Evolutionary conservation across 2,888 invertebrate species (phyloP).

Genomic region (Polia nebulosa): DNA sequence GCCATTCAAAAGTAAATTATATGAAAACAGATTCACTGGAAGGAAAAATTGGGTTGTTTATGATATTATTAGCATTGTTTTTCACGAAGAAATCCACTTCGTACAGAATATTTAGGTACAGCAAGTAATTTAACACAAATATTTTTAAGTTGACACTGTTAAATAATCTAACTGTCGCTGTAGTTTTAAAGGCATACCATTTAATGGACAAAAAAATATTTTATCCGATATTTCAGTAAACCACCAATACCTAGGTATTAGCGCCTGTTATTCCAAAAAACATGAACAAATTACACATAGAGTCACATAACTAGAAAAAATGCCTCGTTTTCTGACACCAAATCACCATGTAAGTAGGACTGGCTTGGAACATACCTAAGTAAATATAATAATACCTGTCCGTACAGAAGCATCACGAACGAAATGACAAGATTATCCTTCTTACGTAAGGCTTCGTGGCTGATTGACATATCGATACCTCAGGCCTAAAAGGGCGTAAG

Average conservation of each 20-base stretch:
- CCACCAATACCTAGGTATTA: neutral
- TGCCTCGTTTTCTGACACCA: neutral
- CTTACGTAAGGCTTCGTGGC: conserved; percentile 44
- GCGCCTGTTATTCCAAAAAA: neutral
- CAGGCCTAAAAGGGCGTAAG: conserved; percentile 4
- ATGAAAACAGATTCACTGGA: conserved; percentile 20
- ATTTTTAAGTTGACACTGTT: neutral
- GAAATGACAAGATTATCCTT: conserved; percentile 65
- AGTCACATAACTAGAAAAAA: neutral
- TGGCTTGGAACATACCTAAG: conserved; percentile 21
- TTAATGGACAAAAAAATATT: neutral
- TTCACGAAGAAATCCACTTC: neutral
- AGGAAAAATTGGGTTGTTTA: neutral
- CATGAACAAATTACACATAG: neutral
- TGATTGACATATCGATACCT: conserved; percentile 46
- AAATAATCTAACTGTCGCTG: neutral
- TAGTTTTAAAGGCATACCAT: neutral
- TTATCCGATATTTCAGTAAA: neutral
- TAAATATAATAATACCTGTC: conserved; percentile 50
- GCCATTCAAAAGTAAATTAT: conserved; percentile 28
- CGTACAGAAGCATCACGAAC: conserved; percentile 27
- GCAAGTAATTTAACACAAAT: neutral
- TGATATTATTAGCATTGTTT: neutral
- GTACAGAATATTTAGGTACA: too few species aligned
- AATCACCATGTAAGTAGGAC: conserved; percentile 32